Conservation (phyloP, 2,888 invertebrate species). For the Torymus aiolomorphi region DNA sequence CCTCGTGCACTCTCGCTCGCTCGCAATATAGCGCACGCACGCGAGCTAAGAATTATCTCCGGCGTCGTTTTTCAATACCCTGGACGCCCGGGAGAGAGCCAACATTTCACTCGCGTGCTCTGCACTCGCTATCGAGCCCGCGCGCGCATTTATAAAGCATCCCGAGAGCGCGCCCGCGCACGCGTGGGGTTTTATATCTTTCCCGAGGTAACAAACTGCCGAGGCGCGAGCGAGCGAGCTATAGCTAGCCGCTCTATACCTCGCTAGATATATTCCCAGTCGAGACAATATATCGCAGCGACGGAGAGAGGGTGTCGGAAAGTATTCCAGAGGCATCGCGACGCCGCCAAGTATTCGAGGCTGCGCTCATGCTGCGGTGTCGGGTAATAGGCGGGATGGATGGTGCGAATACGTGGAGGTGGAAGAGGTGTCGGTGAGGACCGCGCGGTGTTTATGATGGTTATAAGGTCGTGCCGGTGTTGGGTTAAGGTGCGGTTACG, state of each 20-base stretch:
- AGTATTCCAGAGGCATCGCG: slow-evolving; percentile 10
- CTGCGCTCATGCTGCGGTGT: no score
- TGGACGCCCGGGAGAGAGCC: neutral
- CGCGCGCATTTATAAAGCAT: slow-evolving; percentile 22
- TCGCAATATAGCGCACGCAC: neutral
- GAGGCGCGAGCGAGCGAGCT: neutral
- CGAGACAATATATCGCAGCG: neutral
- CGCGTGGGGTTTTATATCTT: slow-evolving; percentile 20
- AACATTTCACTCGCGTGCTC: slow-evolving; percentile 32
- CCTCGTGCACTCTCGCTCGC: slow-evolving; percentile 21
- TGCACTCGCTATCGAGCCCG: slow-evolving; percentile 23
- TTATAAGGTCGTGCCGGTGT: no score
- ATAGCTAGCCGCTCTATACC: neutral
- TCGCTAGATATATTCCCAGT: no score
- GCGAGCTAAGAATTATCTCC: slow-evolving; percentile 51
- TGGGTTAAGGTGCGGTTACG: no score
- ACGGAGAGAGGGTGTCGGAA: neutral
- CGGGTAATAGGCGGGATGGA: no score
- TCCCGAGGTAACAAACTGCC: slow-evolving; percentile 28
- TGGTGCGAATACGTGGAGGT: no score
- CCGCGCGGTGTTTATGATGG: no score
- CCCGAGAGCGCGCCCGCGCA: slow-evolving; percentile 16
- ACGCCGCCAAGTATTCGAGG: neutral
- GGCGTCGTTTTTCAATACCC: slow-evolving; percentile 41
- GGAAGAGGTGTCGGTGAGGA: no score